A percentile compares a stretch with the other conserved stretches of the same genome.
These are phyloP conservation scores for Nerophis lumbriciformis DNA, from an alignment of 2,113 vertebrate genomes.

Conservation along the genomic window DNA sequence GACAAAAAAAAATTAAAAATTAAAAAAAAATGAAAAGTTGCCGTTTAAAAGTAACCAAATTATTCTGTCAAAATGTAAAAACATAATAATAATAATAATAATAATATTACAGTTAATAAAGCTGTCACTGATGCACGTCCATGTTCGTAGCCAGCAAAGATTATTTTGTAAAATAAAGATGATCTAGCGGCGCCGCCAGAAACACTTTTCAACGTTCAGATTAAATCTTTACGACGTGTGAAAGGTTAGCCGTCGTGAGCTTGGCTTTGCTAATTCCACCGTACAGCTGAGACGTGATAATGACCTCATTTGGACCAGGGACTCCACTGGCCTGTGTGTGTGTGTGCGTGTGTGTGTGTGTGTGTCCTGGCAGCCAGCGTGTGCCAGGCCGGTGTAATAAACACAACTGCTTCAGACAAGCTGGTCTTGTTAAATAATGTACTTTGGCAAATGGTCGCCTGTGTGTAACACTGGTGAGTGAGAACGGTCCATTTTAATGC, in stretches of 20 bases:
- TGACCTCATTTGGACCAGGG: conserved; percentile 29
- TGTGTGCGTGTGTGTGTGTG: conserved; percentile 12
- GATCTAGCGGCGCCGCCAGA: background rate
- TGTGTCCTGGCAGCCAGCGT: conserved; percentile 57
- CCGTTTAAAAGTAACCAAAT: too few species aligned
- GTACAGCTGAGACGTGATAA: conserved; percentile 46
- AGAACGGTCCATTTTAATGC: too few species aligned
- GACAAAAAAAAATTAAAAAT: too few species aligned
- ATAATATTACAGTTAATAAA: background rate
- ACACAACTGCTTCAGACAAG: conserved; percentile 71
- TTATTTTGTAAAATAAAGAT: background rate
- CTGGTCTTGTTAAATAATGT: conserved; percentile 60
- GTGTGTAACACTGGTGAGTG: conserved; percentile 38
- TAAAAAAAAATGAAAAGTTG: too few species aligned
- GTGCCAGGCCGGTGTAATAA: conserved; percentile 69
- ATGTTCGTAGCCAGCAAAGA: background rate
- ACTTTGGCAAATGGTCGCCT: conserved; percentile 63
- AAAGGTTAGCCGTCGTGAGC: background rate
- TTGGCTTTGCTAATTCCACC: conserved; percentile 8
- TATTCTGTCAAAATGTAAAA: too few species aligned
- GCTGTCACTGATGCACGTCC: background rate
- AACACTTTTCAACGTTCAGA: background rate
- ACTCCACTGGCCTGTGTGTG: background rate
- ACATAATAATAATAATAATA: background rate
- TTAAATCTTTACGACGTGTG: conserved; percentile 2